Percentiles rank a stretch among this genome's conserved stretches.
phyloP scores from a whole-genome alignment of 2,113 vertebrate genomes.

The Macquaria ambigua region DNA sequence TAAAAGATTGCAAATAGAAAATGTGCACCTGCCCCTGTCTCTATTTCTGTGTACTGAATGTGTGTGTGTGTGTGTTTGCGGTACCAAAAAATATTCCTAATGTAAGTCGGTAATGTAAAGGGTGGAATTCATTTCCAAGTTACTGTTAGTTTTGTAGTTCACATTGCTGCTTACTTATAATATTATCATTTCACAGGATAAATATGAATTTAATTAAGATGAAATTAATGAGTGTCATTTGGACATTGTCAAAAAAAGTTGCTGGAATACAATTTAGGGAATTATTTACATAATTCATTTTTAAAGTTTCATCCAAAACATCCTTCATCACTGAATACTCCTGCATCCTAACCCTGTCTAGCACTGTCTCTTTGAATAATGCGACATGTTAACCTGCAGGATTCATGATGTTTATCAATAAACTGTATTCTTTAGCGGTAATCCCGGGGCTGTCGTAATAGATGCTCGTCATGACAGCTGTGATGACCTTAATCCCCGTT shows the following conservation, averaged over 20 bases:
- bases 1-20: slow-evolving; percentile 26
- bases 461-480: slow-evolving; percentile 61
- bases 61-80: background rate
- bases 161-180: background rate
- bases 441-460: slow-evolving; percentile 54
- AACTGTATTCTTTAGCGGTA: slow-evolving; percentile 46
- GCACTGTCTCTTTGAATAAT: slow-evolving; percentile 4
- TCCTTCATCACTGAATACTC: slow-evolving; percentile 4
- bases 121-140: background rate
- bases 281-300: background rate
- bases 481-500: slow-evolving; percentile 72
- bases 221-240: background rate
- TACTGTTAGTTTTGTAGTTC: background rate
- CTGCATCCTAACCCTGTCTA: background rate
- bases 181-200: background rate
- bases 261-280: background rate
- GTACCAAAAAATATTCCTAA: background rate
- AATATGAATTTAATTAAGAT: background rate
- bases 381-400: slow-evolving; percentile 11
- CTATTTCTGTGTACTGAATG: background rate
- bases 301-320: background rate
- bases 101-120: too few species aligned
- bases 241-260: background rate
- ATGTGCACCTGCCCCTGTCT: slow-evolving; percentile 11
- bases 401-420: slow-evolving; percentile 52